Base-by-base conservation (phyloP, 2,888 invertebrate genomes). In the Eledone cirrhosa region DNA sequence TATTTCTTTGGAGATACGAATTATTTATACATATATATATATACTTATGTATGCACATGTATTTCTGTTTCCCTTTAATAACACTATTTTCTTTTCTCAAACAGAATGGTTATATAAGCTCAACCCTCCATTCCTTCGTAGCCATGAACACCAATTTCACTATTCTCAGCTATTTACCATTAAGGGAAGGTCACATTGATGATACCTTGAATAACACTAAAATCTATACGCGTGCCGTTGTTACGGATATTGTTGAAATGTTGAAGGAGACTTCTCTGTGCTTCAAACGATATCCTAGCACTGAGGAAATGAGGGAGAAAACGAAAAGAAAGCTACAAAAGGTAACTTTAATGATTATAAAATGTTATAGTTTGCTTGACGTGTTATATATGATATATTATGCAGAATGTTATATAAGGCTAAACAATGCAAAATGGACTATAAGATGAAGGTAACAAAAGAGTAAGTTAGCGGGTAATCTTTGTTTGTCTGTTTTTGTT, bases 111-210 rank as follows among this genome's bases (percentile, higher is more conserved):
- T 41, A 72, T 72, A 72, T 72, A 41, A 41, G 33, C 41, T 41
- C 72, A 29, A 72, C 72, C 41, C 33, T 72, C 13, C 72, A 31
- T 41, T 41, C 33, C 41, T 72, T 72, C 31, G 72, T 80, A 0
- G 86, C 87, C 78, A 84, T 87, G 65, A 82, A 85, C 24, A 83
- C 86, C 63, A 87, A 87, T 79, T 87, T 87, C 80, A 87, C 87
- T 0, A 81, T 86, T 27, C 84, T 87, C 63, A 82, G 85, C 33
- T 59, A 86, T n/a, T 77, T 86, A 48, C 82, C 84, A 0, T 84
- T 80, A 78, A 81, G 84, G 80, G 78, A 41, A 16, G 27, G 63
- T 27, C 33, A 29, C 11, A 48, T 24, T 76, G 48, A 48, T 31
- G 53, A 48, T 11, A 76, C 48, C n/a, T 22, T 48, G 48, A 76